Evolutionary conservation across 1,140 invertebrate genomes (phyloP), one percentile per base, ranked within the genome.

Genomic region (Euglossa dilemma): DNA sequence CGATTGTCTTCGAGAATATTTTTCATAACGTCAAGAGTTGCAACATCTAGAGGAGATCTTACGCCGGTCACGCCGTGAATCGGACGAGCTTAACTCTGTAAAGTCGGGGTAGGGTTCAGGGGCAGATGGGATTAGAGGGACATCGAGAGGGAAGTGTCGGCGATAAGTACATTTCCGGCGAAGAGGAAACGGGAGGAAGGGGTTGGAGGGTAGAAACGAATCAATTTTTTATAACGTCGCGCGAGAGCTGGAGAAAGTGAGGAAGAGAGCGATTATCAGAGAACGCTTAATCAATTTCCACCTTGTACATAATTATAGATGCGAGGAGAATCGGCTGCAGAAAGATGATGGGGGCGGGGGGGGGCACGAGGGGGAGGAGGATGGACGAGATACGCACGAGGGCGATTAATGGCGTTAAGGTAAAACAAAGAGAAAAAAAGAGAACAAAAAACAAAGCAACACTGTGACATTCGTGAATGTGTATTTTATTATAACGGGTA

Each of bases 401-500:
- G 20, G 50, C 47, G 73, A 75, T 25, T 56, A 36, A 47, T 76
- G 52, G 16, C 47, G 20, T 14, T 67, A 25, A 50, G 50, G 57
- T 45, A 85, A 14, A 67, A 45, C 18, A 12, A 43, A 20, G 18
- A 73, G 70, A 77, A 61, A 52, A 59, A 71, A 11, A 14, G 16
- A 50, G 50, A 50, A 63, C 9, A 71, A 12, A 11, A 45, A 75
- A 84, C n/a, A 52, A 77, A 80, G 57, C 77, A 72, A 61, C 91
- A 92, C 87, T 90, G 87, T 92, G 92, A 90, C 88, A 85, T 91
- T 90, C 73, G 91, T 92, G 91, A 92, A 93, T 92, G 91, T 92
- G 92, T 93, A 93, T 93, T 93, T 93, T 93, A 93, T 93, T 93
- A 93, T 92, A 91, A 91, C 86, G 87, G 83, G 85, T 90, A 76